A percentile compares a stretch with the other conserved stretches of the same genome.
Conservation (phyloP, 1,140 invertebrate species). For the Acromyrmex charruanus region DNA sequence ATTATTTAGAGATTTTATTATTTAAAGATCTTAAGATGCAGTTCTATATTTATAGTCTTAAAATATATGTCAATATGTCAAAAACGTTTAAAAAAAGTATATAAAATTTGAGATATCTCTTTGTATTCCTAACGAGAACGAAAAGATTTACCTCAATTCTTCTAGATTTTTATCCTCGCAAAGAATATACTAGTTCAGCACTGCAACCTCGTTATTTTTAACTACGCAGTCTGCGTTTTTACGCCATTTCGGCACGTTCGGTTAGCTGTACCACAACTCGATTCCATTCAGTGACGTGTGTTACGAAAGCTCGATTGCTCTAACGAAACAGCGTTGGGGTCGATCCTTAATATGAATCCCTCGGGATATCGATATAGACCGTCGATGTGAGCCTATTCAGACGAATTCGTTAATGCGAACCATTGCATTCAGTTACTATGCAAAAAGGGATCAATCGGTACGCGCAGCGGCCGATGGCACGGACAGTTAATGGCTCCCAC, state of each 20-base stretch:
- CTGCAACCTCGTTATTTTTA: constrained; percentile 58
- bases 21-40: not conserved
- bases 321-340: constrained; percentile 7
- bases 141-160: constrained; percentile 41
- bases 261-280: constrained; percentile 27
- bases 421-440: constrained; percentile 71
- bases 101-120: constrained; percentile 21
- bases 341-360: constrained; percentile 39
- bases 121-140: not conserved
- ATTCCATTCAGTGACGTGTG: constrained; percentile 10
- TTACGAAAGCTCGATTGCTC: not conserved
- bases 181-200: constrained; percentile 55
- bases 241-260: constrained; percentile 57
- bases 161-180: constrained; percentile 25
- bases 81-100: not conserved
- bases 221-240: constrained; percentile 46
- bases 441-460: constrained; percentile 77
- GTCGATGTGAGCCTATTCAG: constrained; percentile 7
- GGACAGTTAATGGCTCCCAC: constrained; percentile 75
- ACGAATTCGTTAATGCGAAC: constrained; percentile 41
- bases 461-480: constrained; percentile 50
- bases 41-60: not conserved
- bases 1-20: not conserved
- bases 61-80: not conserved
- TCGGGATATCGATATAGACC: not conserved